phyloP scores from a whole-genome alignment of 2,888 invertebrate genomes.

The Chrysomela aeneicollis region DNA sequence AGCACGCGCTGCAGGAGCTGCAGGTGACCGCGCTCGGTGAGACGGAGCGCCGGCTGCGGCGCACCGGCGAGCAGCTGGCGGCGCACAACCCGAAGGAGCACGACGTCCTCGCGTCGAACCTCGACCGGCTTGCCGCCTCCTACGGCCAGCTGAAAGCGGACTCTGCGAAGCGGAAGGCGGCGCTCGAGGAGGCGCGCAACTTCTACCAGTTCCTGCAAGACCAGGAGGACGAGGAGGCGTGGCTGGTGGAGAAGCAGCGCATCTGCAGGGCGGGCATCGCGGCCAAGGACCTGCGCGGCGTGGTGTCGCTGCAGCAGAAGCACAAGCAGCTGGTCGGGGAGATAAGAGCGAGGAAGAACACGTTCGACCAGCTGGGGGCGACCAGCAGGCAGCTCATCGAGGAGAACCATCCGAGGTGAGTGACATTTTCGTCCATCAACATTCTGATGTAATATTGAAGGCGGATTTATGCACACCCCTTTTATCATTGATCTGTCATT shows the following conservation, averaged over 20 bases:
- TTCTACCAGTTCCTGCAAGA: slow-evolving; percentile 96
- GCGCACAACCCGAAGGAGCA: slow-evolving; percentile 65
- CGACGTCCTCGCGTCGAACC: slow-evolving; percentile 72
- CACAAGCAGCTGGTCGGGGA: slow-evolving; percentile 92
- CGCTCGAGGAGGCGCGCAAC: slow-evolving; percentile 90
- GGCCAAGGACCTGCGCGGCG: slow-evolving; percentile 91
- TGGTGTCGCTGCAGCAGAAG: slow-evolving; percentile 88
- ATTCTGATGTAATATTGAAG: too few relatives aligned
- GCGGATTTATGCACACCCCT: too few relatives aligned
- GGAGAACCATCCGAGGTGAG: slow-evolving; percentile 74
- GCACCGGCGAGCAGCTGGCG: slow-evolving; percentile 65
- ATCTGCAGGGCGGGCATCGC: slow-evolving; percentile 93
- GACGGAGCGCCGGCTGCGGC: slow-evolving; percentile 77
- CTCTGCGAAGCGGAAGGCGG: slow-evolving; percentile 77
- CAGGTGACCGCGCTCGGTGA: slow-evolving; percentile 91
- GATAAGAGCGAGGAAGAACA: slow-evolving; percentile 79
- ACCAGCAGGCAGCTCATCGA: slow-evolving; percentile 69
- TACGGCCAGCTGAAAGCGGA: slow-evolving; percentile 66
- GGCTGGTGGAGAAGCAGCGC: slow-evolving; percentile 94
- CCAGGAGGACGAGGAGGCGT: slow-evolving; percentile 96
- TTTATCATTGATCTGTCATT: too few relatives aligned
- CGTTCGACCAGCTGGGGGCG: slow-evolving; percentile 77
- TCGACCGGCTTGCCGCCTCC: slow-evolving; percentile 79
- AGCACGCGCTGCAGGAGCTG: slow-evolving; percentile 90
- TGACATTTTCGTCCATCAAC: too few relatives aligned